Evolutionary conservation across 1,140 invertebrate species (phyloP).

Genomic region (Frieseomelitta varia): DNA sequence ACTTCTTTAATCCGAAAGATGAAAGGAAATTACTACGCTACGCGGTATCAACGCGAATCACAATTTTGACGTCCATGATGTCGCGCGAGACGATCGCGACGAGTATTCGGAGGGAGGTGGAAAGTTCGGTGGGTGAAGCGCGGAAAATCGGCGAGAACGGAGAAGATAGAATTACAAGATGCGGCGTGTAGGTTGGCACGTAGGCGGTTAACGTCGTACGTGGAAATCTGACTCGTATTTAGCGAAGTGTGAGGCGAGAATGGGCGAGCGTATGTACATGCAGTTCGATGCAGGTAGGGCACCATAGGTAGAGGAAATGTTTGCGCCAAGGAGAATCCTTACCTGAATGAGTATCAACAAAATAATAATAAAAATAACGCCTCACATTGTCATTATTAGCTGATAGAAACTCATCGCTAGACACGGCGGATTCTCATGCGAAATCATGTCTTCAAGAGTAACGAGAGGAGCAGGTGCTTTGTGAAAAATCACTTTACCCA

Average conservation of each 20-base stretch:
- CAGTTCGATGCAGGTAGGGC: slow-evolving; percentile 4
- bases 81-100: not conserved
- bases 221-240: slow-evolving; percentile 38
- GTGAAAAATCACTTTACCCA: no score
- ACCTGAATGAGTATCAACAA: no score
- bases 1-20: not conserved
- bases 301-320: not conserved
- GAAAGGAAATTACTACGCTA: not conserved
- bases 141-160: slow-evolving; percentile 11
- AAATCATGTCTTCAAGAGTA: no score
- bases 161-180: slow-evolving; percentile 33
- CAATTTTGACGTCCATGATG: not conserved
- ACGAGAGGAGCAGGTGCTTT: no score
- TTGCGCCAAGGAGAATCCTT: no score
- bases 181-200: slow-evolving; percentile 66
- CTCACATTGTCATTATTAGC: no score
- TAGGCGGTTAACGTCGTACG: slow-evolving; percentile 56
- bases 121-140: not conserved
- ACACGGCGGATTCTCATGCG: no score
- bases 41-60: not conserved
- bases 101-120: not conserved
- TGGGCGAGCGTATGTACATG: slow-evolving; percentile 32
- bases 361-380: no score
- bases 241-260: slow-evolving; percentile 11
- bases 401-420: no score